Conservation (phyloP, 2,113 vertebrate genomes). For the Egretta garzetta region DNA sequence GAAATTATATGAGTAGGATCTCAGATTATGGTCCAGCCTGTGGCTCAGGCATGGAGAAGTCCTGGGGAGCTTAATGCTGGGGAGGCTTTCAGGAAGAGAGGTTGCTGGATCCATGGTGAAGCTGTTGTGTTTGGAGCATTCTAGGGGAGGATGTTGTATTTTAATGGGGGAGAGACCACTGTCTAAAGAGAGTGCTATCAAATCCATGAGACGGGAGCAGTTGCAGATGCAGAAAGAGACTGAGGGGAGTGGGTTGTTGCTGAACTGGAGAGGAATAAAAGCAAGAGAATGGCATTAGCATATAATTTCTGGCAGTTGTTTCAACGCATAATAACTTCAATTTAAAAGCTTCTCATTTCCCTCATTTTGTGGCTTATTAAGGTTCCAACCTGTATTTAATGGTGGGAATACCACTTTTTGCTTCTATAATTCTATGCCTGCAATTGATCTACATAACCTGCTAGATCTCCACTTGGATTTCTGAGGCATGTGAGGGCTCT, state of each 20-base stretch:
- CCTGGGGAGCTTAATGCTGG: not conserved
- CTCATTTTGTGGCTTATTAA: slow-evolving; percentile 24
- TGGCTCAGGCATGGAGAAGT: not conserved
- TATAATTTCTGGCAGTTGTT: slow-evolving; percentile 6
- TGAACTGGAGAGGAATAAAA: not conserved
- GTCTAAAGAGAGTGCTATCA: not conserved
- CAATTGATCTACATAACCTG: not conserved
- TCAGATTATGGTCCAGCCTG: not conserved
- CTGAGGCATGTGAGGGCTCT: not conserved
- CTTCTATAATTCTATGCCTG: not conserved
- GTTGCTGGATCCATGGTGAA: not conserved
- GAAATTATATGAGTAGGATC: not conserved
- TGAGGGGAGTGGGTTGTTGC: not conserved
- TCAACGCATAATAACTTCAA: not conserved
- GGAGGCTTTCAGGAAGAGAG: fast-evolving
- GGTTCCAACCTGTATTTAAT: slow-evolving; percentile 1
- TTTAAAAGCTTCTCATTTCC: slow-evolving; percentile 35
- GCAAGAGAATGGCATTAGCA: not conserved
- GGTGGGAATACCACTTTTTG: not conserved
- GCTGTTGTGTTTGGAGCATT: not conserved
- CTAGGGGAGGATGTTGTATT: not conserved
- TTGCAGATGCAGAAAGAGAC: not conserved
- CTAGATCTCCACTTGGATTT: not conserved
- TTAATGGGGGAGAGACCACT: not conserved
- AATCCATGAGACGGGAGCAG: not conserved